Percentiles rank a stretch among this genome's conserved stretches.
Conservation (phyloP, 2,888 invertebrate species). For the Fissipunctia ypsillon region DNA sequence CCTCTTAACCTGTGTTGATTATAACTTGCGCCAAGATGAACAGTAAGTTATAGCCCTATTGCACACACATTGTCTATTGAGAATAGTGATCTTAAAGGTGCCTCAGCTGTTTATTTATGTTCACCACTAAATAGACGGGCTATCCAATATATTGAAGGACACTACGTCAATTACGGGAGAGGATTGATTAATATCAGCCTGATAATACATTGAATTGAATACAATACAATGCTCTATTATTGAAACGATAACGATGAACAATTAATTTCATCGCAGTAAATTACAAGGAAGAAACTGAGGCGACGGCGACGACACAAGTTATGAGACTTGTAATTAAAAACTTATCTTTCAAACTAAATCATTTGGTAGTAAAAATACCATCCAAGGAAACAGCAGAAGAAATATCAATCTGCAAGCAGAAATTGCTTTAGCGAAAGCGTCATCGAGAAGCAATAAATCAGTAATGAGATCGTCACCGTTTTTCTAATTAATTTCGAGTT, state of each 20-base stretch:
- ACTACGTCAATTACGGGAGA: slow-evolving; percentile 51
- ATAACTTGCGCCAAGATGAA: slow-evolving; percentile 28
- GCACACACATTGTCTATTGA: slow-evolving; percentile 23
- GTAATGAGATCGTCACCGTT: slow-evolving; percentile 54
- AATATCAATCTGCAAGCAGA: slow-evolving; percentile 42
- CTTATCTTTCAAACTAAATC: neutral
- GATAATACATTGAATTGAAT: slow-evolving; percentile 52
- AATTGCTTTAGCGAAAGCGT: slow-evolving; percentile 36
- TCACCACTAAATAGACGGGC: slow-evolving; percentile 18
- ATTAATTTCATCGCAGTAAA: slow-evolving; percentile 41
- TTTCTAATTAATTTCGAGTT: slow-evolving; percentile 61
- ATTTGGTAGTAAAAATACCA: slow-evolving; percentile 1
- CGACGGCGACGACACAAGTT: neutral
- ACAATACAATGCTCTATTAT: slow-evolving; percentile 51
- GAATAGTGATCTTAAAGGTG: slow-evolving; percentile 27
- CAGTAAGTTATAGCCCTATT: slow-evolving; percentile 20
- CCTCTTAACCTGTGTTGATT: slow-evolving; percentile 16
- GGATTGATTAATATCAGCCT: slow-evolving; percentile 50
- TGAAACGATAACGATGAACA: slow-evolving; percentile 37
- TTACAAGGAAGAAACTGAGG: slow-evolving; percentile 19
- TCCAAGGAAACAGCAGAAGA: slow-evolving; percentile 13
- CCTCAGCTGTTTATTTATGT: slow-evolving; percentile 34
- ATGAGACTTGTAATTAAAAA: slow-evolving; percentile 3
- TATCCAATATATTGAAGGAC: slow-evolving; percentile 48
- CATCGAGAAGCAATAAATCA: slow-evolving; percentile 61